Base-by-base conservation (phyloP, 2,113 vertebrate genomes). In the Xiphias gladius region DNA sequence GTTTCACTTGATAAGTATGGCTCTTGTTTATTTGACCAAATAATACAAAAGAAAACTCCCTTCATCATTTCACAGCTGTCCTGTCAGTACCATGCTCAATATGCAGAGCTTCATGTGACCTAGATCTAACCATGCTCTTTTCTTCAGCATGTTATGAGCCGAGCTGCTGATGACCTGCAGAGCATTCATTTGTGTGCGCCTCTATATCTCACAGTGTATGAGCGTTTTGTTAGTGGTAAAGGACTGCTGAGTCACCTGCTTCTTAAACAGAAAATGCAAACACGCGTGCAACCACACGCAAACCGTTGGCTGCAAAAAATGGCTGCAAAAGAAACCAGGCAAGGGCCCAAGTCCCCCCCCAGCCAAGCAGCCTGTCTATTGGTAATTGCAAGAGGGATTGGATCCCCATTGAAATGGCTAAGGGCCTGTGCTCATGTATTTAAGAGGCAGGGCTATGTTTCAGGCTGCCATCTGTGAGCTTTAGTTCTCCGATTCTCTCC, bases 381-480 rank as follows among this genome's bases (percentile, higher is more conserved):
- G 87, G 82, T 89, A 91, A 93, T 86, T 90, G 84, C 80, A 80
- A 83, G 80, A 82, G 73, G 85, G 76, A 86, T 85, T 88, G 88
- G 75, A 88, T 87, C 76, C 78, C 80, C 68, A 69, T 86, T 92
- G 79, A 92, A 89, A 84, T 17, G 19, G 83, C 87, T 79, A 78
- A 83, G 43, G 77, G 73, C 86, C 86, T 85, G 67, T 82, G 87
- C 78, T 78, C 81, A 28, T 91, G 91, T 90, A 80, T 89, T 91
- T 91, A 88, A 88, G 83, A 89, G 87, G 80, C 82, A 90, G 89
- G 73, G 84, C 81, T 82, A 79, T 72, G 83, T 89, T 91, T 85
- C 88, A 89, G 84, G 41, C 76, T 84, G 89, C 87, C 92, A 93
- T 94, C 90, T 91, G 91, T 85, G 86, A 62, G 52, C 86, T 86